Evolutionary conservation across 2,113 vertebrate genomes (phyloP), one percentile per base, ranked within the genome.

Genomic region (Cnemophilus loriae): DNA sequence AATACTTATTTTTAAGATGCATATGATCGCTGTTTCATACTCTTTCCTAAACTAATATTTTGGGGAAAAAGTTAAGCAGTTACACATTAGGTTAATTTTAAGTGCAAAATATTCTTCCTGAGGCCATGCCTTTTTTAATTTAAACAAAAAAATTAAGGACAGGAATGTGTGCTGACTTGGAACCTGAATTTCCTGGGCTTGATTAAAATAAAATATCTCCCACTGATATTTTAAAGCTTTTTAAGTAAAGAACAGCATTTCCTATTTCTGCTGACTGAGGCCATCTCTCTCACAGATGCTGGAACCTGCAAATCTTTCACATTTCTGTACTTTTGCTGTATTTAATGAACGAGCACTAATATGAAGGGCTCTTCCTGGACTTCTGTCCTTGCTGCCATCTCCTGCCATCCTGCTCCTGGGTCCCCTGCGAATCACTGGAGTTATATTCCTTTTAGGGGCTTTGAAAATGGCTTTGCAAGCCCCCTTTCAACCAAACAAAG

Each of bases 381-480:
- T 57, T 35, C 50, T n/a, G 24, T 24, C 1, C 0, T 16, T 83
- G 30, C 64, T 69, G 59, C 9, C 37, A 9, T 26, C 22, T 20
- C 28, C 71, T 37, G n/a, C 50, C n/a, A 24, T 13, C 27, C 41
- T 30, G 0, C 41, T 33, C 30, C 26, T 0, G 0, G 8, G 3
- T 69, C 6, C 33, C 30, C 30, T 44, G 56, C 24, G 28, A 69
- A 14, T 12, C 23, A 23, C 21, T 24, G n/a, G 3, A 19, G 19
- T 8, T 57, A 2, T 30, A 9, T 1, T 53, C 27, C 35, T 65
- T 57, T 65, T 35, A 30, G 17, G 26, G 12, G n/a, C 30, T 65
- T n/a, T 50, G 20, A 77, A 87, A 92, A 30, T 33, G 32, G 16
- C 32, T 60, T 60, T 92, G 37, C 53, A 53, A 49, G 17, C 53